A percentile compares a stretch with the other conserved stretches of the same genome.
Evolutionary conservation across 2,113 vertebrate species (phyloP).

Genomic region (Lophochroa leadbeateri): DNA sequence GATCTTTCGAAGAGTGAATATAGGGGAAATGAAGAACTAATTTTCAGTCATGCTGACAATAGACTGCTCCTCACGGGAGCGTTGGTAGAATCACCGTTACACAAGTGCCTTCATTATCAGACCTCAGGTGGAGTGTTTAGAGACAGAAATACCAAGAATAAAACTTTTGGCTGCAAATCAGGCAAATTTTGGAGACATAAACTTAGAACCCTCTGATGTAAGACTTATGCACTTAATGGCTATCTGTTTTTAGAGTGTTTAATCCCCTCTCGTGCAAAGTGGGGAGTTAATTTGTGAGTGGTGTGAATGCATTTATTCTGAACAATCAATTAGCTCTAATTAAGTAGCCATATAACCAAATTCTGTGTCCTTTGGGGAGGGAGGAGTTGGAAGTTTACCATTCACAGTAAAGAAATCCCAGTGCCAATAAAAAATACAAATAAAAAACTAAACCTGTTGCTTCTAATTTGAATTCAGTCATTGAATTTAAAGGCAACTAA

Average conservation of each 20-base stretch:
- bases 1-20: neutral
- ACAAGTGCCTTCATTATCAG: no score
- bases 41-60: neutral
- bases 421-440: neutral
- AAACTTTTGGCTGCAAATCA: neutral
- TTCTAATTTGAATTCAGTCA: neutral
- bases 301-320: neutral
- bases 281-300: neutral
- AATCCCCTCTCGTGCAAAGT: neutral
- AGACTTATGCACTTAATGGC: neutral
- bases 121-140: neutral
- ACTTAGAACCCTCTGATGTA: neutral
- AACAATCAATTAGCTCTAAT: neutral
- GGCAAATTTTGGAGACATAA: neutral
- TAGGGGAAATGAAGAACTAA: neutral
- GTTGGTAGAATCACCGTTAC: rapidly evolving
- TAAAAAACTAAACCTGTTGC: neutral
- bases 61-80: neutral
- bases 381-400: neutral
- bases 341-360: neutral
- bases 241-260: neutral
- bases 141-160: neutral
- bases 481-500: neutral
- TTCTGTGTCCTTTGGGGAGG: neutral
- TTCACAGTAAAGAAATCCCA: neutral